Evolutionary conservation across 2,888 invertebrate species (phyloP).

Genomic region (Epinotia brunnichana): DNA sequence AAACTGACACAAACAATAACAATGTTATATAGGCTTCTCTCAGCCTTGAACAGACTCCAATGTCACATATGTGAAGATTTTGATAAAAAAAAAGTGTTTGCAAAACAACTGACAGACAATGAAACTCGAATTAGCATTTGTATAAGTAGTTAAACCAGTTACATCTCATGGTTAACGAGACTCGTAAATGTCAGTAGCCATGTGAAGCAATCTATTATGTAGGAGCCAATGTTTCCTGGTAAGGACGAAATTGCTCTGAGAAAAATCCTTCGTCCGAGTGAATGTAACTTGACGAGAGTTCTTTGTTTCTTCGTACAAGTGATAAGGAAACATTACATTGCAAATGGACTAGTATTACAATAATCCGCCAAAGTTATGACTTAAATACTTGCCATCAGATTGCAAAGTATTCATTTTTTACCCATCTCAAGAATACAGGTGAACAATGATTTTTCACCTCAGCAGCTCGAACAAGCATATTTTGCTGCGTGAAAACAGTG

Average conservation of each 20-base stretch:
- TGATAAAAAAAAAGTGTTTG: slow-evolving; percentile 31
- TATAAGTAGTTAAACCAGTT: slow-evolving; percentile 58
- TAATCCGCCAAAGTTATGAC: background rate
- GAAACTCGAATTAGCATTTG: slow-evolving; percentile 60
- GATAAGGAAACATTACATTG: background rate
- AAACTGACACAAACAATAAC: background rate
- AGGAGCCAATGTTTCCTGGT: slow-evolving; percentile 51
- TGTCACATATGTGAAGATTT: slow-evolving; percentile 23
- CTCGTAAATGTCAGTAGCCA: slow-evolving; percentile 47
- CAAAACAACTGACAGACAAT: slow-evolving; percentile 43
- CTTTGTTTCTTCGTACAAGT: background rate
- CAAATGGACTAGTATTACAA: background rate
- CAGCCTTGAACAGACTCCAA: slow-evolving; percentile 20
- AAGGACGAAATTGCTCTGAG: slow-evolving; percentile 39
- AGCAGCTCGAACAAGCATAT: too few species aligned
- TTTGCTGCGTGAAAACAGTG: too few species aligned
- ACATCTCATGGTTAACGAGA: slow-evolving; percentile 67
- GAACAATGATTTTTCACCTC: too few species aligned
- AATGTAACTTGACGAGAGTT: slow-evolving; percentile 11
- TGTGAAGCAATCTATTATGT: slow-evolving; percentile 55
- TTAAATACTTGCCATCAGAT: background rate
- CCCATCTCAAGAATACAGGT: too few species aligned
- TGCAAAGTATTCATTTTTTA: background rate
- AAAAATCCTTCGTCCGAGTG: slow-evolving; percentile 9
- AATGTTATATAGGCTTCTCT: background rate